These are phyloP conservation scores for Lymantria dispar DNA, from an alignment of 2,888 invertebrate species.

Conservation along the genomic window DNA sequence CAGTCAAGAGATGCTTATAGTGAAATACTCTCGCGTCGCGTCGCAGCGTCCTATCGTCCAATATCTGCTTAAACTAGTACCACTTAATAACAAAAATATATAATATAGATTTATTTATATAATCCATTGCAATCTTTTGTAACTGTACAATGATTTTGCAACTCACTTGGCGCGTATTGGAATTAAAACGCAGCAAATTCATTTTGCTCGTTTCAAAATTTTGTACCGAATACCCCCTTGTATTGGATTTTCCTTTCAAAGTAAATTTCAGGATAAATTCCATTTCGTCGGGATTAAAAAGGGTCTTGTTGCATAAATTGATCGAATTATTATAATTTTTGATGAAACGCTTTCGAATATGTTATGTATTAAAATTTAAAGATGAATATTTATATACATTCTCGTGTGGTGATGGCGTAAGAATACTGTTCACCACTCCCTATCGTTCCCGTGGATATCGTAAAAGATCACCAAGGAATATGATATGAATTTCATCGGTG, in stretches of 20 bases:
- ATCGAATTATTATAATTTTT: constrained; percentile 56
- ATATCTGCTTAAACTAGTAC: background rate
- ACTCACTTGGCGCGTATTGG: constrained; percentile 22
- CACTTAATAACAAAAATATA: constrained; percentile 4
- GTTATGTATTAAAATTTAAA: too few relatives aligned
- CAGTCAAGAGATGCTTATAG: constrained; percentile 37
- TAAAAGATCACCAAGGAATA: too few relatives aligned
- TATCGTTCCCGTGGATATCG: too few relatives aligned
- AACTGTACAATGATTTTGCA: constrained; percentile 10
- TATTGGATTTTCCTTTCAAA: constrained; percentile 52
- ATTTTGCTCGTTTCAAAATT: constrained; percentile 16
- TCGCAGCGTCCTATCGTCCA: constrained; percentile 30
- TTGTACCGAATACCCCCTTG: constrained; percentile 19
- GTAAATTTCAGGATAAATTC: constrained; percentile 50
- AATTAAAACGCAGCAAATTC: constrained; percentile 17
- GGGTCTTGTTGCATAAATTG: constrained; percentile 55
- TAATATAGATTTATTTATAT: constrained; percentile 12
- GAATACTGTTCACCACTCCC: too few relatives aligned
- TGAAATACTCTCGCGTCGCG: constrained; percentile 40
- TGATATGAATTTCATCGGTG: too few relatives aligned
- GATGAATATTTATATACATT: too few relatives aligned
- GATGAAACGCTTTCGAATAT: constrained; percentile 23
- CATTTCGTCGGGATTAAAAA: constrained; percentile 63
- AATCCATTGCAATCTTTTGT: constrained; percentile 20
- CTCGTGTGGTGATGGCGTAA: too few relatives aligned